Base-by-base conservation (phyloP, 2,888 invertebrate genomes). In the Synanthedon formicaeformis region DNA sequence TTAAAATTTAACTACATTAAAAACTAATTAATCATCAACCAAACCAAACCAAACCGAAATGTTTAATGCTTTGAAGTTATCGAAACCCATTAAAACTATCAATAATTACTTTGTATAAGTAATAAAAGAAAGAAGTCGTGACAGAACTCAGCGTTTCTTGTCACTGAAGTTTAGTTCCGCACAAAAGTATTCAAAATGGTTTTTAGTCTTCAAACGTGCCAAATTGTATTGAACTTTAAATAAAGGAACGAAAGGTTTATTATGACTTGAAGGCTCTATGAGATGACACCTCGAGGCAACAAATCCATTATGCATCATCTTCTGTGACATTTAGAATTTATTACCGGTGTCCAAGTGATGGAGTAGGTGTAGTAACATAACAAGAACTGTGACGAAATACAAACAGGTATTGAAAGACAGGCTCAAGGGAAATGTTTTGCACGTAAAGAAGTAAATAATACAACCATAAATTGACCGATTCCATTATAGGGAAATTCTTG, bases 301-400 rank as follows among this genome's bases (percentile, higher is more conserved):
- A 65, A 70, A 76, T 75, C 71, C 71, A 80, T 80, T 78, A 81
- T 75, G 72, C 73, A 78, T 80, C 77, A 80, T 82, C 74, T 76
- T 72, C 67, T 71, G 73, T 78, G 82, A 79, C 79, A 79, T 81
- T 81, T 75, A 73, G 71, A 80, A 82, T 84, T 79, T 81, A 83
- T 81, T 78, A 73, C 72, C 69, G 67, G 70, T 72, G 78, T 72
- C 73, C 67, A 65, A 63, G 69, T 81, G 80, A 81, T 75, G 69
- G 72, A 78, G 72, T 67, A 73, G 73, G 69, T 73, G 70, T 69
- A 67, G 67, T 59, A 63, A 67, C 60, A 60, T 65, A 60, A 63
- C 58, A 62, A 59, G 59, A 58, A 55, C 63, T 66, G 56, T 71
- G 66, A 66, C 61, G 69, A 71, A 70, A 74, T 56, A 54, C 51